These are phyloP conservation scores for Ormyrus pomaceus DNA, from an alignment of 2,888 invertebrate species.

Conservation along the genomic window DNA sequence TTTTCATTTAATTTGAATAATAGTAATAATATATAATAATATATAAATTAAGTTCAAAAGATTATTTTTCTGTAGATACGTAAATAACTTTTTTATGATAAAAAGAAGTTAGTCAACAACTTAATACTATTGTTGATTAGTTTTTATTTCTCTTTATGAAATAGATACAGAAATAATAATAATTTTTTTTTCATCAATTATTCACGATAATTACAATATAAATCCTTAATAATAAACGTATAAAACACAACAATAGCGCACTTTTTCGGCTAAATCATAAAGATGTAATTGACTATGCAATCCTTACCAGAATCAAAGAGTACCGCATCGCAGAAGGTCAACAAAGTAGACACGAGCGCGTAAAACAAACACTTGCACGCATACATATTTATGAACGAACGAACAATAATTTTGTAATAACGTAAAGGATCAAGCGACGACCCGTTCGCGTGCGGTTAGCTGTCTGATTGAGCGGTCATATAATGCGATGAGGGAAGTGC, in stretches of 20 bases:
- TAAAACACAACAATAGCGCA: not conserved
- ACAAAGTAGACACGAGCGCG: not conserved
- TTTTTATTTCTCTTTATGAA: too few species aligned
- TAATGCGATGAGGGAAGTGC: not conserved
- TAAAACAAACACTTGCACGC: not conserved
- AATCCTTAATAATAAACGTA: not conserved
- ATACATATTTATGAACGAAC: not conserved
- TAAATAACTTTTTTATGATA: too few species aligned
- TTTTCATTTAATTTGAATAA: too few species aligned
- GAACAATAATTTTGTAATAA: not conserved
- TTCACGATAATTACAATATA: not conserved
- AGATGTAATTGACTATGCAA: too few species aligned
- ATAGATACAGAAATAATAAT: not conserved
- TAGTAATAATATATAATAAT: not conserved
- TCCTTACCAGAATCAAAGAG: not conserved
- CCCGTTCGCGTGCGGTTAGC: conserved; percentile 1
- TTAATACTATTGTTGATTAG: not conserved
- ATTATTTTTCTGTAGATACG: not conserved
- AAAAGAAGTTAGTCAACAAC: not conserved
- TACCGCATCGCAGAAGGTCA: not conserved
- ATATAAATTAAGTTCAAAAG: not conserved
- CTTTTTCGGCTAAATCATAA: not conserved
- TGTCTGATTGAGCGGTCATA: conserved; percentile 21
- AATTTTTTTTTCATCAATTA: not conserved
- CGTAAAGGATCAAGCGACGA: conserved; percentile 3